Evolutionary conservation across 2,888 invertebrate genomes (phyloP), one percentile per base, ranked within the genome.

Genomic region (Elgonia sp.): DNA sequence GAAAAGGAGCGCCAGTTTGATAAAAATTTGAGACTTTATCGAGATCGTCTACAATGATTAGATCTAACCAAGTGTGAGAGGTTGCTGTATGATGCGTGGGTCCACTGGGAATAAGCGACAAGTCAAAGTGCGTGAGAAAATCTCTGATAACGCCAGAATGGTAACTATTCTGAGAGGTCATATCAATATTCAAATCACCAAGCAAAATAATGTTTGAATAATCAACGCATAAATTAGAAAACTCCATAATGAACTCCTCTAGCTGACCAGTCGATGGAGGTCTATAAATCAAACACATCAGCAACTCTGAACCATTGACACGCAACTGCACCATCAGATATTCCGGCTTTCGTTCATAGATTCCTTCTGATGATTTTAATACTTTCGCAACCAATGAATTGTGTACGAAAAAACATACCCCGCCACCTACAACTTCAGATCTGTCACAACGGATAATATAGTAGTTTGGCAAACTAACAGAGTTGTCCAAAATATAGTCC

Each of bases 61-160:
- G 57, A 20, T 57, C 57, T 57, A 57, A 12, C 57, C 57, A 57
- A 57, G 57, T 57, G 12, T 57, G 57, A 3, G 57, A 57, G 5
- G 18, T 57, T 12, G 57, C 18, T 9, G 57, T 57, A 14, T 57
- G 57, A 18, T 57, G 57, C 6, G 18, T 57, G 2, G 57, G 57
- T 20, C 20, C 5, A 6, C 20, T 20, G 5, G 57, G 57, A 7
- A 57, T 20, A 18, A 57, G 57, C 21, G 16, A 50, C n/a, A n/a
- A n/a, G n/a, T n/a, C n/a, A 50, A 14, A 8, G 16, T 50, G 50
- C 16, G 50, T 50, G 42, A 42, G 12, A 7, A 42, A 7, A 42
- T 42, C 42, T 7, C 42, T 42, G 12, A 42, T 12, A 42, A 9
- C 42, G 12, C 42, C 8, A 42, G 7, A 42, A 42, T 9, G 42